Percentiles rank a stretch among this genome's conserved stretches.
These are phyloP conservation scores for Drosophila asahinai DNA, from an alignment of 1,140 invertebrate genomes.

Conservation along the genomic window DNA sequence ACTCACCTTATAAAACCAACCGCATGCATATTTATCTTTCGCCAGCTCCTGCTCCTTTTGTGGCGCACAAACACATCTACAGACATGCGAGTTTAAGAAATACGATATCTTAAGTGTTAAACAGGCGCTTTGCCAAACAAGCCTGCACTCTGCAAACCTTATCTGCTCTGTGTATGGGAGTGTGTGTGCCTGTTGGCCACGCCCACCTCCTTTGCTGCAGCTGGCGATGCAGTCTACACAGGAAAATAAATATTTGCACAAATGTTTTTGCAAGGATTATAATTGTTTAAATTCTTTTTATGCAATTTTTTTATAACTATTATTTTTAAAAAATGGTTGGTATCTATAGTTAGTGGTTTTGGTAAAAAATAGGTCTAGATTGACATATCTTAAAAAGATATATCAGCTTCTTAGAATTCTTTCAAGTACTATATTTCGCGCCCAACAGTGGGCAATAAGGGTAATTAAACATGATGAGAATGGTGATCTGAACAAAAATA, in stretches of 20 bases:
- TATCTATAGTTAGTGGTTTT: too few relatives aligned
- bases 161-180: conserved; percentile 15
- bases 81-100: conserved; percentile 62
- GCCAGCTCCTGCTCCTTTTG: conserved; percentile 52
- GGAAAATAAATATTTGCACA: not conserved
- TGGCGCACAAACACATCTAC: conserved; percentile 37
- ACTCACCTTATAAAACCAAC: conserved; percentile 67
- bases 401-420: not conserved
- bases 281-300: not conserved
- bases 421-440: not conserved
- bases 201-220: conserved; percentile 43
- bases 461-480: too few relatives aligned
- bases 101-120: conserved; percentile 84
- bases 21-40: conserved; percentile 82
- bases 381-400: too few relatives aligned
- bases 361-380: too few relatives aligned
- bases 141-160: conserved; percentile 55
- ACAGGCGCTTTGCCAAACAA: conserved; percentile 82
- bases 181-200: conserved; percentile 22
- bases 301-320: too few relatives aligned
- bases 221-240: conserved; percentile 45
- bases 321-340: too few relatives aligned
- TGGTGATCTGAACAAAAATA: too few relatives aligned
- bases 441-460: too few relatives aligned
- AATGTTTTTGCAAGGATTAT: not conserved